Evolutionary conservation across 2,113 vertebrate genomes (phyloP).

Genomic region (Caloenas nicobarica): DNA sequence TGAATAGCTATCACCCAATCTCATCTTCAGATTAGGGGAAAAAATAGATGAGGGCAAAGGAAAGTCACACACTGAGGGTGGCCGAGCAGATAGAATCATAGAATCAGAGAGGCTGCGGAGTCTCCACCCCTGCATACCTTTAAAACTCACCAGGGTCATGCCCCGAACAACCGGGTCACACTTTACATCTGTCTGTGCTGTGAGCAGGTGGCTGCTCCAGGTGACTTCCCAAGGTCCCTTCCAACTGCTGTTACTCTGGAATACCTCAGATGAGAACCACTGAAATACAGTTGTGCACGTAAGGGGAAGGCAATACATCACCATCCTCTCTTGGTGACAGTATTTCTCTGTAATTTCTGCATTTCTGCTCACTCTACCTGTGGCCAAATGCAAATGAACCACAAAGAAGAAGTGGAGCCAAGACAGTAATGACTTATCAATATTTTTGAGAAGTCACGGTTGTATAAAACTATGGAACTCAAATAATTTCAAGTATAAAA

Average conservation of each 20-base stretch:
- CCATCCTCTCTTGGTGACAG: not conserved
- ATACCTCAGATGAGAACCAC: not conserved
- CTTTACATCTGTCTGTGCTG: not conserved
- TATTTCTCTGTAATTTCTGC: not conserved
- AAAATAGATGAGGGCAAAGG: not conserved
- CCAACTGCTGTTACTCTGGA: not conserved
- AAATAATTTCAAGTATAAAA: not conserved
- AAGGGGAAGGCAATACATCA: not conserved
- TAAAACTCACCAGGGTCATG: not conserved
- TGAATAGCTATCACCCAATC: not conserved
- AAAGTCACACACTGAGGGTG: not conserved
- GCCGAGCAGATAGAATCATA: not conserved
- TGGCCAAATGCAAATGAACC: not conserved
- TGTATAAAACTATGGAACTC: not conserved
- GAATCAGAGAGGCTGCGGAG: not conserved
- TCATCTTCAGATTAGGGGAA: not conserved
- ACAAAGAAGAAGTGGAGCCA: not conserved
- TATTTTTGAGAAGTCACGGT: not conserved
- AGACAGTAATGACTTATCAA: not conserved
- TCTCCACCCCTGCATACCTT: not conserved
- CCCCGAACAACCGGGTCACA: not conserved
- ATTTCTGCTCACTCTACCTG: not conserved
- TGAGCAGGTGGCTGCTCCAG: not conserved
- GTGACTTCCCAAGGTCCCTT: not conserved
- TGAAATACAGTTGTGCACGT: not conserved